A percentile compares a stretch with the other conserved stretches of the same genome.
Evolutionary conservation across 2,113 vertebrate genomes (phyloP).

Genomic region (Aegypius monachus): DNA sequence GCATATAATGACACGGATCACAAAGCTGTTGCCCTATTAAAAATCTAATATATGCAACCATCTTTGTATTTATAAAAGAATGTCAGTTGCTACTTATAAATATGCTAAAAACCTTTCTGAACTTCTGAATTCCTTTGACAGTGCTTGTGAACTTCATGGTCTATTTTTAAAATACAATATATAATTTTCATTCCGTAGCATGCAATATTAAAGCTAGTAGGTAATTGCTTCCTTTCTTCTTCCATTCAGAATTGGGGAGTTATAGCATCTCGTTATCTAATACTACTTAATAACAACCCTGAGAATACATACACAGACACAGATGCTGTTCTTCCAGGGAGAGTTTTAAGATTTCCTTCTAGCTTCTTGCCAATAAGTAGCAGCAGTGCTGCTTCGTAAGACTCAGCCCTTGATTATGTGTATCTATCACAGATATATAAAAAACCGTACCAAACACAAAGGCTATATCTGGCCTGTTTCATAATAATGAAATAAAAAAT

Average conservation of each 20-base stretch:
- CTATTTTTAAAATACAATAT: slow-evolving; percentile 12
- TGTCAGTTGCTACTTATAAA: slow-evolving; percentile 32
- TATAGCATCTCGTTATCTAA: neutral
- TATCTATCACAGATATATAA: neutral
- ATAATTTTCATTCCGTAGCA: slow-evolving; percentile 2
- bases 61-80: slow-evolving; percentile 16
- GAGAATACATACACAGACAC: neutral
- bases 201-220: neutral
- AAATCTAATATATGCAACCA: slow-evolving; percentile 27
- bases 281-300: neutral
- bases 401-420: neutral
- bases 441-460: neutral
- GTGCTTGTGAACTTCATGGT: slow-evolving; percentile 12
- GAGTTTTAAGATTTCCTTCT: neutral
- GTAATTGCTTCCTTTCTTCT: slow-evolving; percentile 29
- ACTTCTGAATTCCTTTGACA: slow-evolving; percentile 35
- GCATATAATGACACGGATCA: neutral
- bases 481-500: neutral
- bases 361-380: neutral
- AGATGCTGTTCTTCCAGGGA: neutral
- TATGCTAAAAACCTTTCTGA: slow-evolving; percentile 33
- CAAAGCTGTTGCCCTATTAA: slow-evolving; percentile 15
- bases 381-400: neutral
- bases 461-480: neutral
- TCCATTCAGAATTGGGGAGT: neutral